Conservation (phyloP, 1,140 invertebrate genomes). For the Pogonomyrmex barbatus region DNA sequence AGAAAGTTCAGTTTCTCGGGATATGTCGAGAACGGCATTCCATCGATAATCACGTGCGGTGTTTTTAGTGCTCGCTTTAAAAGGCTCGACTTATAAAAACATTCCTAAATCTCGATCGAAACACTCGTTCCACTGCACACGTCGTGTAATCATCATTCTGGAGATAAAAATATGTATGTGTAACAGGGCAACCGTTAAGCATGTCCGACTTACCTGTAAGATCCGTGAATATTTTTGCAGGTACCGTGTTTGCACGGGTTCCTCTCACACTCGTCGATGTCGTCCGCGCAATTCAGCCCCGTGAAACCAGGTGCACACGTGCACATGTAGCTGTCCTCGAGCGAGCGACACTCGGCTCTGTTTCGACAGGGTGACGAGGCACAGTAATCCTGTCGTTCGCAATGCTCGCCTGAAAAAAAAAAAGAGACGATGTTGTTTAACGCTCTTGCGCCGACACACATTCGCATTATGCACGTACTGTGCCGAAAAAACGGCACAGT, state of each 20-base stretch:
- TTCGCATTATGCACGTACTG: constrained; percentile 32
- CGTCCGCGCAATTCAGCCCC: constrained; percentile 93
- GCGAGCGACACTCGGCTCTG: constrained; percentile 92
- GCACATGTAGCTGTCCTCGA: constrained; percentile 92
- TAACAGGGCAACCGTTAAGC: constrained; percentile 51
- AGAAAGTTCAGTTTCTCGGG: constrained; percentile 39
- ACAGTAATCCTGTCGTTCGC: constrained; percentile 95
- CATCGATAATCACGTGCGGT: constrained; percentile 37
- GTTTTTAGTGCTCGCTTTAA: constrained; percentile 8
- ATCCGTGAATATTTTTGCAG: constrained; percentile 95
- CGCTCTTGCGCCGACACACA: background rate
- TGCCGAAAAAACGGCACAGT: background rate
- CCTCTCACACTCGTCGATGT: constrained; percentile 94
- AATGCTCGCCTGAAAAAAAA: constrained; percentile 91
- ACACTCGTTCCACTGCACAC: background rate
- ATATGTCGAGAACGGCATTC: constrained; percentile 27
- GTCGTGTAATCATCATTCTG: background rate
- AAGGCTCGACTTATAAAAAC: constrained; percentile 18
- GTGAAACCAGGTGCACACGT: constrained; percentile 94
- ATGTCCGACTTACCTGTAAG: constrained; percentile 92
- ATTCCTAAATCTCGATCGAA: constrained; percentile 38
- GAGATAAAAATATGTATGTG: constrained; percentile 41
- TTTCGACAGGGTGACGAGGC: constrained; percentile 95
- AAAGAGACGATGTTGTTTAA: constrained; percentile 12
- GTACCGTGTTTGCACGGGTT: constrained; percentile 93